These are phyloP conservation scores for Phacellophora camtschatica DNA, from an alignment of 30 jellyfish, hydroid and myxozoan species.

Conservation along the genomic window DNA sequence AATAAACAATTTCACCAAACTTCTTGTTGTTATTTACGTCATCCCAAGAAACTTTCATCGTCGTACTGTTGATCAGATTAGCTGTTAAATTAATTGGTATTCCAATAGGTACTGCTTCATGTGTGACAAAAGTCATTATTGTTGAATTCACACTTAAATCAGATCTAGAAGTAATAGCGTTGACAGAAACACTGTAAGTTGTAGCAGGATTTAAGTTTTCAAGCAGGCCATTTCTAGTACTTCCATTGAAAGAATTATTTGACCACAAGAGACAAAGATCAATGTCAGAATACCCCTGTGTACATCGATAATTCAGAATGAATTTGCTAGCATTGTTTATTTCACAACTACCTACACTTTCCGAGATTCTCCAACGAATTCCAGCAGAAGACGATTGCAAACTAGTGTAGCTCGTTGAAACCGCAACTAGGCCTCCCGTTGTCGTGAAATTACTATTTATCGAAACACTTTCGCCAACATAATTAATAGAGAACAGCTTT, in stretches of 20 bases:
- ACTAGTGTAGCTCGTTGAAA: neutral
- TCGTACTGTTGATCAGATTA: neutral
- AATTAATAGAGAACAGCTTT: constrained; percentile 3
- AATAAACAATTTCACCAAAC: constrained; percentile 17
- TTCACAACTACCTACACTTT: constrained; percentile 13
- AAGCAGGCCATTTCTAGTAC: neutral
- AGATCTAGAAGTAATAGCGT: constrained; percentile 10
- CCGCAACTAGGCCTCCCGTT: constrained; percentile 32
- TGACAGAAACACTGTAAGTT: neutral
- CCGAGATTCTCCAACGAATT: neutral
- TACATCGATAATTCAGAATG: neutral
- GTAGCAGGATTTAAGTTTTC: constrained; percentile 44
- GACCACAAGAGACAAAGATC: neutral
- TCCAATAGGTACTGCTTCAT: constrained; percentile 1
- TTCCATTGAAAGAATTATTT: neutral
- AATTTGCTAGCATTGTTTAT: constrained; percentile 17
- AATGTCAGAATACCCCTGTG: constrained; percentile 29
- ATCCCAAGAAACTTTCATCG: constrained; percentile 31
- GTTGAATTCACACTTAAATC: constrained; percentile 23
- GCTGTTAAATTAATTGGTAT: neutral
- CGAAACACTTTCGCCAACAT: constrained; percentile 43
- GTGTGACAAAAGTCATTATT: neutral
- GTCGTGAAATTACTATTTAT: constrained; percentile 36
- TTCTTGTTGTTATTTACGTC: neutral
- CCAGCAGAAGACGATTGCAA: constrained; percentile 7